These are phyloP conservation scores for Struthidea cinerea DNA, from an alignment of 2,113 vertebrate genomes.

Conservation along the genomic window DNA sequence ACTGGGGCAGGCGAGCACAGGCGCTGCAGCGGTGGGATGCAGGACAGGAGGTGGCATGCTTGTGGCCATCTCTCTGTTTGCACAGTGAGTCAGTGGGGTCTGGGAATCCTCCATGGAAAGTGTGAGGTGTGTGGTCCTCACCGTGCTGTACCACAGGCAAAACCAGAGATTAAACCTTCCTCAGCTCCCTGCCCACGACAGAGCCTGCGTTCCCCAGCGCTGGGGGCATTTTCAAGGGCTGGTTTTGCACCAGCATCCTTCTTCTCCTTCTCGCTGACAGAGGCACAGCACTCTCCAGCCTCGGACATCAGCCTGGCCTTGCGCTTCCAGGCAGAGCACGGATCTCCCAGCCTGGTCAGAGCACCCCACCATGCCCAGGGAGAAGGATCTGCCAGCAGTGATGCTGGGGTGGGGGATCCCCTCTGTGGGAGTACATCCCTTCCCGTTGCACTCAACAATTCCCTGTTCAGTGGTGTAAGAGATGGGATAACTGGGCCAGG, in stretches of 20 bases:
- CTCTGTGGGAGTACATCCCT: background rate
- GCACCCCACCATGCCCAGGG: background rate
- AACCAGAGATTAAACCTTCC: background rate
- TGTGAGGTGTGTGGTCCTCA: background rate
- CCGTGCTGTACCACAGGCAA: background rate
- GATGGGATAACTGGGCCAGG: background rate
- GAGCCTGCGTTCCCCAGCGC: rapidly evolving
- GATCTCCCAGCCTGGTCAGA: background rate
- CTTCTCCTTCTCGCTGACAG: background rate
- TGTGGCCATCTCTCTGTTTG: background rate
- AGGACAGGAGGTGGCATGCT: rapidly evolving
- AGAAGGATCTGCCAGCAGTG: background rate
- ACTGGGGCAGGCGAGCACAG: background rate
- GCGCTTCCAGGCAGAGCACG: background rate
- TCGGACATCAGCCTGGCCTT: background rate
- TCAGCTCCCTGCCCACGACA: background rate
- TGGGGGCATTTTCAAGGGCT: background rate
- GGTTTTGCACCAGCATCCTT: background rate
- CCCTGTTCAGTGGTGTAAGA: background rate
- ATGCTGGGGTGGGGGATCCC: background rate
- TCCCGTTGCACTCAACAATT: background rate
- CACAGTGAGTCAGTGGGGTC: background rate
- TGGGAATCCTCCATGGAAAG: background rate
- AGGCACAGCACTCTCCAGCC: background rate
- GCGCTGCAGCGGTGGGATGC: rapidly evolving